Percentiles rank a stretch among this genome's conserved stretches.
These are phyloP conservation scores for Desoria tigrina DNA, from an alignment of 2,888 invertebrate genomes.

Conservation along the genomic window DNA sequence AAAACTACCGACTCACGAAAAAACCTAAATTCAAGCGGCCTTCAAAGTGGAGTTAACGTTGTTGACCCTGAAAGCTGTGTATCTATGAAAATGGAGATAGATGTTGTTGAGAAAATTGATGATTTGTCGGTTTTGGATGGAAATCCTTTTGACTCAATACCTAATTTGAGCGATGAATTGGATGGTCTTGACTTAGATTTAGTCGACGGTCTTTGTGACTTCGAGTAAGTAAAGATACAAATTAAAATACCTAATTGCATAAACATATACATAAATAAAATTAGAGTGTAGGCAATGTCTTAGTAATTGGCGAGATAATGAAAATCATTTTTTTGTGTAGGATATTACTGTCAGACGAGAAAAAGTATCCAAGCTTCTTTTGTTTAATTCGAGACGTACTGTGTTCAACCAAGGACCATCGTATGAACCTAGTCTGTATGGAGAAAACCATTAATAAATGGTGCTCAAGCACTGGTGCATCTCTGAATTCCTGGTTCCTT, in stretches of 20 bases:
- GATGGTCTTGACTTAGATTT: conserved; percentile 58
- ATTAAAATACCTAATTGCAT: conserved; percentile 1
- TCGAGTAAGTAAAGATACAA: conserved; percentile 46
- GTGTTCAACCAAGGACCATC: conserved; percentile 78
- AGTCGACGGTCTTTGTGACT: conserved; percentile 52
- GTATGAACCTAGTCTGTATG: conserved; percentile 75
- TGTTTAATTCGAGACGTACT: conserved; percentile 85
- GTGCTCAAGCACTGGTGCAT: conserved; percentile 77
- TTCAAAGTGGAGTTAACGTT: too few species aligned
- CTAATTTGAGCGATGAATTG: conserved; percentile 56
- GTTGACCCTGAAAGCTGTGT: background rate
- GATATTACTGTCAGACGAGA: conserved; percentile 68
- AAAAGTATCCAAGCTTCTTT: conserved; percentile 77
- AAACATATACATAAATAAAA: too few species aligned
- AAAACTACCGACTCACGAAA: too few species aligned
- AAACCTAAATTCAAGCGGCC: too few species aligned
- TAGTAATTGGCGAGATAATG: background rate
- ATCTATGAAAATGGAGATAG: conserved; percentile 52
- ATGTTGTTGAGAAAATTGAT: conserved; percentile 57
- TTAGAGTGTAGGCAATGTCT: too few species aligned
- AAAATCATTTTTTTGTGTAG: conserved; percentile 48
- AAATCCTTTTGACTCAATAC: conserved; percentile 53
- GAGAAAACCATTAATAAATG: conserved; percentile 73
- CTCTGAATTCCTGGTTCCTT: conserved; percentile 76
- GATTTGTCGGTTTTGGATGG: conserved; percentile 45